Base-by-base conservation (phyloP, 2,888 invertebrate genomes). In the Euclidia mi region DNA sequence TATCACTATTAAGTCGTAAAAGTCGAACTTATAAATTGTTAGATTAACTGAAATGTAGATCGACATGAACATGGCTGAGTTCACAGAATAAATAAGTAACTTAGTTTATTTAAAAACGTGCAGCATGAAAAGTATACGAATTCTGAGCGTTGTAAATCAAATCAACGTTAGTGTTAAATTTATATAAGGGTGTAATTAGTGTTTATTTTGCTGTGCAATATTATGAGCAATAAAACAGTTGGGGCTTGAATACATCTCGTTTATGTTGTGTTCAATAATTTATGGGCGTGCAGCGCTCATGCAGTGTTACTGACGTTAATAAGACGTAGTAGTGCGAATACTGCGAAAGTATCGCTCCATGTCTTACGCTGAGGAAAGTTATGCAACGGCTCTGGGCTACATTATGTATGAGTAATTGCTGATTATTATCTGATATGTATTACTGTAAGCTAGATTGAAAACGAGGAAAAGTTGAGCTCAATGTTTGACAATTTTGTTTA, bases 141-240 rank as follows among this genome's bases (percentile, higher is more conserved):
- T 10, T 51, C 57, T 45, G 15, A 18, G 31, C 52, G 28, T 29
- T 41, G 10, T 35, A 7, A 11, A 12, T 2, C n/a, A 17, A 40
- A 6, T 6, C 15, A 14, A 41, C 12, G 25, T 18, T 43, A 12
- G 38, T 51, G 53, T 40, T 11, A 20, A 18, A 17, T 15, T 28
- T 29, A 25, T 32, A 15, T 15, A 43, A 7, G 14, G 38, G 12
- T 43, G 55, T 51, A 56, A 69, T 53, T 72, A 56, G 40, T 6
- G 4, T 25, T 46, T 55, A 31, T 45, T 51, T 65, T 60, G 65
- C 41, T 6, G 17, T 11, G 9, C 55, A 11, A 32, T 32, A 43
- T 55, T 56, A 50, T 58, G 56, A 51, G 44, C 35, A 43, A 38
- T 70, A 56, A 72, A 73, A 55, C 31, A 28, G 37, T 37, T 28